phyloP scores from a whole-genome alignment of 2,888 invertebrate species.

The Hirtodrosophila alboralis region DNA sequence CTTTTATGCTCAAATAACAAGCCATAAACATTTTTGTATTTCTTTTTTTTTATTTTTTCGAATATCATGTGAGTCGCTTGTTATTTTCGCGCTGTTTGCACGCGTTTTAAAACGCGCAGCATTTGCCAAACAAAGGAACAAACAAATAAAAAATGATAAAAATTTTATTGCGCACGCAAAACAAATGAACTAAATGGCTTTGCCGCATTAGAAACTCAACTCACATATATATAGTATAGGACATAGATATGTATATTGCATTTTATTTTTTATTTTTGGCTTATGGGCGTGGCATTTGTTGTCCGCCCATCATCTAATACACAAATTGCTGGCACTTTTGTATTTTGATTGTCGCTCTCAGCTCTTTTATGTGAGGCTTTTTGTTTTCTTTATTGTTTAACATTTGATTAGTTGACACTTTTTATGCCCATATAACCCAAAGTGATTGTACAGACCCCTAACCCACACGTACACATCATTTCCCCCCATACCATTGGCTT shows the following conservation, averaged over 20 bases:
- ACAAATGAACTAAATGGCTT: constrained; percentile 79
- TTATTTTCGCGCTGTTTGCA: constrained; percentile 68
- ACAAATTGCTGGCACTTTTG: constrained; percentile 71
- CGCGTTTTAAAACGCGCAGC: constrained; percentile 58
- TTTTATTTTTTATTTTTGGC: constrained; percentile 11
- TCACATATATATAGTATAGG: constrained; percentile 6
- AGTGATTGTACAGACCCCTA: constrained; percentile 49
- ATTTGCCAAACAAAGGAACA: constrained; percentile 31
- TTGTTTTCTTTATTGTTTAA: constrained; percentile 45
- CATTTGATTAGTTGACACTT: constrained; percentile 79
- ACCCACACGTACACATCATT: background rate
- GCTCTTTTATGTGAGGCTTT: constrained; percentile 45
- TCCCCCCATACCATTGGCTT: background rate
- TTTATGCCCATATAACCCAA: constrained; percentile 38
- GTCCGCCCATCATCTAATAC: constrained; percentile 46
- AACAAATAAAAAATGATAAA: constrained; percentile 77
- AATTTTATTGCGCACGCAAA: constrained; percentile 78
- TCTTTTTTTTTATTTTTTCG: constrained; percentile 14
- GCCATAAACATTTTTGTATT: constrained; percentile 68
- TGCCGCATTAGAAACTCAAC: constrained; percentile 52
- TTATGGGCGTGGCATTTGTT: constrained; percentile 34
- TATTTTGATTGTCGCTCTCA: constrained; percentile 64
- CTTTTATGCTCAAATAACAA: constrained; percentile 79
- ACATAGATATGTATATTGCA: constrained; percentile 21
- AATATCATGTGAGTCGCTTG: constrained; percentile 34